phyloP scores from a whole-genome alignment of 2,797 vertebrate species.

The Atherinosoma microstoma region DNA sequence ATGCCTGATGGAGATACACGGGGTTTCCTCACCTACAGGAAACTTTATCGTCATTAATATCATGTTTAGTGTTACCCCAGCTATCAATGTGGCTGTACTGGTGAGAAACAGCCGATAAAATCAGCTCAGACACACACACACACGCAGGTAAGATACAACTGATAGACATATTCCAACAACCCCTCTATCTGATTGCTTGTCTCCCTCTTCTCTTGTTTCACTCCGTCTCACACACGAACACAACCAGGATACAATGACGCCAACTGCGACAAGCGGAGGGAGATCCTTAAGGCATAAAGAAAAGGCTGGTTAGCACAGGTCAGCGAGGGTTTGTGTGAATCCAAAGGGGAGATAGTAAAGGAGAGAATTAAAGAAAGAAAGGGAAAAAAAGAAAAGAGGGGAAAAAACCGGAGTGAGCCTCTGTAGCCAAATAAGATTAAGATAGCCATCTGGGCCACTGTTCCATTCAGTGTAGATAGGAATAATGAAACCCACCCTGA shows the following conservation, averaged over 20 bases:
- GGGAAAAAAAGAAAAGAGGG: background rate
- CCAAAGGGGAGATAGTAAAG: slow-evolving; percentile 11
- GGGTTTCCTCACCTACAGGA: slow-evolving; percentile 44
- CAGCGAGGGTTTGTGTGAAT: slow-evolving; percentile 22
- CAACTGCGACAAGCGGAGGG: slow-evolving; percentile 10
- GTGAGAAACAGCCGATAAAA: slow-evolving; percentile 65
- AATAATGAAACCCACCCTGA: slow-evolving; percentile 79
- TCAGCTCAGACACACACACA: slow-evolving; percentile 44
- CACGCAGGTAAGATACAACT: slow-evolving; percentile 56
- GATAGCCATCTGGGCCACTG: slow-evolving; percentile 79
- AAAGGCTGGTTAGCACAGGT: slow-evolving; percentile 50
- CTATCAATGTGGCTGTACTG: slow-evolving; percentile 58
- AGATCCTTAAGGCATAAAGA: slow-evolving; percentile 50
- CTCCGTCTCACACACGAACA: slow-evolving; percentile 36
- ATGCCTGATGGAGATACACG: slow-evolving; percentile 60
- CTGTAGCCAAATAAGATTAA: slow-evolving; percentile 82
- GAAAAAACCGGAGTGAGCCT: slow-evolving; percentile 59
- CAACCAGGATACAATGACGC: slow-evolving; percentile 36
- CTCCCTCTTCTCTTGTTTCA: slow-evolving; percentile 66
- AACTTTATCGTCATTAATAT: slow-evolving; percentile 65
- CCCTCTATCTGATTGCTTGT: slow-evolving; percentile 71
- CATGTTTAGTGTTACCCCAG: slow-evolving; percentile 47
- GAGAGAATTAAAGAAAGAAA: slow-evolving; percentile 24
- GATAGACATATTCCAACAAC: slow-evolving; percentile 69
- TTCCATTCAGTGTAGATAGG: slow-evolving; percentile 76